Percentiles rank a stretch among this genome's conserved stretches.
Evolutionary conservation across 2,888 invertebrate species (phyloP).

Genomic region (Creontiades dilutus): DNA sequence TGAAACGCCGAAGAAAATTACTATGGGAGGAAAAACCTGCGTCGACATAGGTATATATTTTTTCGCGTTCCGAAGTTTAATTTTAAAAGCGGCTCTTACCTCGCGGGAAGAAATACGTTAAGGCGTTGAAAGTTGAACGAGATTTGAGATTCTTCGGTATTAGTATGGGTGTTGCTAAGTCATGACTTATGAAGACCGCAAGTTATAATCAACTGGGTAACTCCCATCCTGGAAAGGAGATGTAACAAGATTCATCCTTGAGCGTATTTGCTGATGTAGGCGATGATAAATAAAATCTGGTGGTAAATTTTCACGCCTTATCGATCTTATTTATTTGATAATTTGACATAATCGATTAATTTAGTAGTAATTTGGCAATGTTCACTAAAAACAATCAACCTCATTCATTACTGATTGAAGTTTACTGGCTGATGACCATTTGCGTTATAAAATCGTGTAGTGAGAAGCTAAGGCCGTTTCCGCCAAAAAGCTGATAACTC

Average conservation of each 20-base stretch:
- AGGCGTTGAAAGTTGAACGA: neutral
- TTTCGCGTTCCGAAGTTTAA: neutral
- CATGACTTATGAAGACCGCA: conserved; percentile 19
- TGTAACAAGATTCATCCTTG: neutral
- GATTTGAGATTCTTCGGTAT: neutral
- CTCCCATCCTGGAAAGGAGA: neutral
- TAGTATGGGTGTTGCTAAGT: neutral
- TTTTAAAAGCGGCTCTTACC: neutral
- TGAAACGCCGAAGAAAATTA: neutral
- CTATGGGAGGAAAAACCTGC: neutral
- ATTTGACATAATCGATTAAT: too few relatives aligned
- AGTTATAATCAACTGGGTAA: neutral
- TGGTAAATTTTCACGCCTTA: too few relatives aligned
- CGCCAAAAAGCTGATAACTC: too few relatives aligned
- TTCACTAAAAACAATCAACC: too few relatives aligned
- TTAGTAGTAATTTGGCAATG: too few relatives aligned
- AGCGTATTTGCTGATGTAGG: neutral
- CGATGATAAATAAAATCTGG: too few relatives aligned
- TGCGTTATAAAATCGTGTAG: too few relatives aligned
- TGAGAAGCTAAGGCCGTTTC: too few relatives aligned
- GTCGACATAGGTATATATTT: neutral
- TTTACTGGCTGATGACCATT: too few relatives aligned
- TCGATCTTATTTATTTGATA: too few relatives aligned
- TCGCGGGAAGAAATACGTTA: neutral
- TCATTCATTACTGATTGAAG: too few relatives aligned